Conservation (phyloP, 1,140 invertebrate species). For the Hylaeus anthracinus region DNA sequence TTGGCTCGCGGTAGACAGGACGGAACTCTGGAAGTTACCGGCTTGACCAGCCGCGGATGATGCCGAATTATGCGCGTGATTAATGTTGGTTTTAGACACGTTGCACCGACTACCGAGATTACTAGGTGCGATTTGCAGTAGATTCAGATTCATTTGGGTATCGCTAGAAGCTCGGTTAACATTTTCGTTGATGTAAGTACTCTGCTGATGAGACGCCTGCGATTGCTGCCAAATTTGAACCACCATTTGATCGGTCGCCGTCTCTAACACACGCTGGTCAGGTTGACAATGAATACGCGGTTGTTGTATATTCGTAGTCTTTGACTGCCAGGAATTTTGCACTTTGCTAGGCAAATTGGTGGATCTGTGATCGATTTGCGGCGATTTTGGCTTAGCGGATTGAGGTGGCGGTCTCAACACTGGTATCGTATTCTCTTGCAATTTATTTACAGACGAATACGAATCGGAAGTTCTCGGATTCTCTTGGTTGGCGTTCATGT, state of each 20-base stretch:
- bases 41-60: not conserved
- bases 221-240: slow-evolving; percentile 75
- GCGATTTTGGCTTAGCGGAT: slow-evolving; percentile 71
- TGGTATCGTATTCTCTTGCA: slow-evolving; percentile 75
- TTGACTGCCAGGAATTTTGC: slow-evolving; percentile 73
- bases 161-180: not conserved
- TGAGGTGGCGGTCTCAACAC: slow-evolving; percentile 79
- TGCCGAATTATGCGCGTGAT: slow-evolving; percentile 30
- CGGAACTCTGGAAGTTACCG: slow-evolving; percentile 5
- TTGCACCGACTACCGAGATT: slow-evolving; percentile 20
- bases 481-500: slow-evolving; percentile 70
- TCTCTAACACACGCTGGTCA: slow-evolving; percentile 60
- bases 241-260: slow-evolving; percentile 69
- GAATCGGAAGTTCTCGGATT: slow-evolving; percentile 6
- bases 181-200: not conserved
- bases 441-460: slow-evolving; percentile 53
- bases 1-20: slow-evolving; percentile 20
- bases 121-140: slow-evolving; percentile 33
- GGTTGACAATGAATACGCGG: slow-evolving; percentile 55
- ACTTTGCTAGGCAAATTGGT: slow-evolving; percentile 67
- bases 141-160: slow-evolving; percentile 32
- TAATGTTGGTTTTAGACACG: slow-evolving; percentile 38
- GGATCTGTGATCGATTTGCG: slow-evolving; percentile 59
- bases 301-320: slow-evolving; percentile 71
- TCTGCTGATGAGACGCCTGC: slow-evolving; percentile 52